A percentile compares a stretch with the other conserved stretches of the same genome.
phyloP scores from a whole-genome alignment of 1,140 invertebrate genomes.

The Oppia nitens region DNA sequence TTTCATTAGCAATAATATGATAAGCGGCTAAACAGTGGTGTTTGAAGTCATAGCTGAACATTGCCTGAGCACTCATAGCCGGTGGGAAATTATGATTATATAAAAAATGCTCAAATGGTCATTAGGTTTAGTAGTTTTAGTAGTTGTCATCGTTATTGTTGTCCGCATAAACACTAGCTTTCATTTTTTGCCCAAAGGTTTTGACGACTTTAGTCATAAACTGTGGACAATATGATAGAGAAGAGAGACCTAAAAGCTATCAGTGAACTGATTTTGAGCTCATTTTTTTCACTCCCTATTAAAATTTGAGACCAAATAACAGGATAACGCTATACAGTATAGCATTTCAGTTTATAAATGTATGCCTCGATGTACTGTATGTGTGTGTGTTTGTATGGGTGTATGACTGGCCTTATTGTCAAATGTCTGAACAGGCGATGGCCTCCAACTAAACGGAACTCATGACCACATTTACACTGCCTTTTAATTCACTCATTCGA shows the following conservation, averaged over 20 bases:
- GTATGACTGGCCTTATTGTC: no score
- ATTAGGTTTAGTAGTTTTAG: background rate
- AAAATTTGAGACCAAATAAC: background rate
- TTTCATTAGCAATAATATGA: background rate
- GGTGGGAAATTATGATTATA: background rate
- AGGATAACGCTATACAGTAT: background rate
- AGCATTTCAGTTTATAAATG: no score
- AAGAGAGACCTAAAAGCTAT: background rate
- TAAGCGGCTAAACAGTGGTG: background rate
- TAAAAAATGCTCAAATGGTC: background rate
- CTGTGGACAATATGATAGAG: no score
- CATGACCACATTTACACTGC: background rate
- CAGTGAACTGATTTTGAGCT: background rate
- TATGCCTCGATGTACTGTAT: no score
- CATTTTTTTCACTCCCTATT: background rate
- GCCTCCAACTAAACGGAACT: background rate
- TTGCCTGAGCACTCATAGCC: background rate
- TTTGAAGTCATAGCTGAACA: no score
- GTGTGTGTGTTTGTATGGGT: no score
- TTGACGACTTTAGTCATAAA: background rate
- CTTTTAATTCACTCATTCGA: background rate
- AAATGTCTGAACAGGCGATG: background rate
- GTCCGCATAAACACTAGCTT: no score
- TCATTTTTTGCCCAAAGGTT: background rate
- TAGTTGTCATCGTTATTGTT: background rate